Conservation (phyloP, 2,113 vertebrate species). For the Coturnix japonica region DNA sequence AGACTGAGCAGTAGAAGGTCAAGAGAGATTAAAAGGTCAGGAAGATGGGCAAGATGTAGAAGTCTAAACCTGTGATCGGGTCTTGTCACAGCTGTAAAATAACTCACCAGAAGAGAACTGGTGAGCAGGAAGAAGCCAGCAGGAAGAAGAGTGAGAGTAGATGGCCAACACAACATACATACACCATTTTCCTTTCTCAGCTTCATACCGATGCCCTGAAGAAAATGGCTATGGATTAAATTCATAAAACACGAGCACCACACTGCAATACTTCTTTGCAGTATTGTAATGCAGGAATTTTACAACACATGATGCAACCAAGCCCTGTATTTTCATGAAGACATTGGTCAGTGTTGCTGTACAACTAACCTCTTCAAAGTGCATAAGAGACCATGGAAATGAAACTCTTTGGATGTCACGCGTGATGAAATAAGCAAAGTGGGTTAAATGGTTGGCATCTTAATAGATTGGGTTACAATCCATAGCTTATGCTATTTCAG, state of each 20-base stretch:
- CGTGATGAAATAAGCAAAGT: not conserved
- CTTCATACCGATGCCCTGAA: not conserved
- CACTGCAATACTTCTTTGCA: not conserved
- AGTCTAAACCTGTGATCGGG: not conserved
- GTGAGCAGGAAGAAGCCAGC: not conserved
- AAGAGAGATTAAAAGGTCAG: not conserved
- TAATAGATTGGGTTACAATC: not conserved
- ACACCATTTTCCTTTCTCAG: not conserved
- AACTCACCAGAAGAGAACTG: not conserved
- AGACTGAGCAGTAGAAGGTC: not conserved
- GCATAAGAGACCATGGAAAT: not conserved
- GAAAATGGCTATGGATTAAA: not conserved
- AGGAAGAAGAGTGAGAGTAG: not conserved
- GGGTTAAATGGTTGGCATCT: not conserved
- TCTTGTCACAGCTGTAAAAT: not conserved
- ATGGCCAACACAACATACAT: not conserved
- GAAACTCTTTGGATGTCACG: not conserved
- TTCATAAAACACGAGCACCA: not conserved
- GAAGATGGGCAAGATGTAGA: not conserved
- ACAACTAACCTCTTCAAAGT: not conserved
- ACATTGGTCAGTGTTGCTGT: not conserved
- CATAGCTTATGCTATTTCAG: not conserved
- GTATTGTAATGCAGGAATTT: not conserved
- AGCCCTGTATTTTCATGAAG: not conserved
- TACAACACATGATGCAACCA: not conserved